A percentile compares a stretch with the other conserved stretches of the same genome.
Conservation (phyloP, 1,140 invertebrate genomes). For the Potamilus streckersoni region DNA sequence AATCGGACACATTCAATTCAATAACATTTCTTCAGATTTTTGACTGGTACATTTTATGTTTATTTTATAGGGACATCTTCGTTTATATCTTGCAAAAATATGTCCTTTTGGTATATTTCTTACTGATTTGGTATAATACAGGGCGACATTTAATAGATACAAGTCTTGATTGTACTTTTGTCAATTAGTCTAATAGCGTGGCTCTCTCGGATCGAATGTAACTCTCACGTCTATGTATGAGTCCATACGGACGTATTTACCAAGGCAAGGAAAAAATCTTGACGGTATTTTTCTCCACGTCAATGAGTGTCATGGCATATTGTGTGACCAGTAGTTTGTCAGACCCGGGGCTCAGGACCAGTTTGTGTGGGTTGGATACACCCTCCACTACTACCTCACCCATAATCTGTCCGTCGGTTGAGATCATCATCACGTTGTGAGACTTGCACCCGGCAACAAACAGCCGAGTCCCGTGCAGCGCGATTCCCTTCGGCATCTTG, state of each 20-base stretch:
- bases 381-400: constrained; percentile 37
- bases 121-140: no score
- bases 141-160: no score
- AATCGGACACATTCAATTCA: no score
- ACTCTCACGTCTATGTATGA: no score
- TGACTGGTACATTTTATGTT: no score
- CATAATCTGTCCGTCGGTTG: constrained; percentile 37
- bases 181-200: no score
- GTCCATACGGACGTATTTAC: neutral
- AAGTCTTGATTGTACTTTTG: no score
- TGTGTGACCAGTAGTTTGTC: constrained; percentile 34
- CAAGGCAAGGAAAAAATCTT: constrained; percentile 33
- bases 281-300: constrained; percentile 37
- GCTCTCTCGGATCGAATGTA: no score
- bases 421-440: constrained; percentile 33
- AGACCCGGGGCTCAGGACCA: constrained; percentile 31
- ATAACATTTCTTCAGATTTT: no score
- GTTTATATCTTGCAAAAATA: no score
- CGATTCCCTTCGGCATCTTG: constrained; percentile 35
- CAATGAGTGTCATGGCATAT: constrained; percentile 32
- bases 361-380: constrained; percentile 35
- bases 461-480: constrained; percentile 33
- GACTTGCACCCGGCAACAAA: constrained; percentile 36
- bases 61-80: no score
- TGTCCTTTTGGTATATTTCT: no score